phyloP scores from a whole-genome alignment of 2,888 invertebrate species.

The Acrobasis repandana region DNA sequence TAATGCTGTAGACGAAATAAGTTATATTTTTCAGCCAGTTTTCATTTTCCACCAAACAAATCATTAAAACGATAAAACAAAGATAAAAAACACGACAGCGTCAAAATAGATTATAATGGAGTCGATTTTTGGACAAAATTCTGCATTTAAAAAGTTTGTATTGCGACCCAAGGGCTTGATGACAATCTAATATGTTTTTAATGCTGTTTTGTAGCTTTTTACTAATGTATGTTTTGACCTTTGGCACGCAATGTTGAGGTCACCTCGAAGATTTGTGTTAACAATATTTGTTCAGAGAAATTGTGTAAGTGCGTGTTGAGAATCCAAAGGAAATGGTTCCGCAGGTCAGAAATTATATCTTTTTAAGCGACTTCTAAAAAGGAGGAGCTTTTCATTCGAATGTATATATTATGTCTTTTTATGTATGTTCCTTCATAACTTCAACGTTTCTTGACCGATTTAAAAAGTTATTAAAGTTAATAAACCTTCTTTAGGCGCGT shows the following conservation, averaged over 20 bases:
- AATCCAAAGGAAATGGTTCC: not conserved
- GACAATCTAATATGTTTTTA: conserved; percentile 32
- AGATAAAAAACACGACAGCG: conserved; percentile 2
- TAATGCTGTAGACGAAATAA: too few relatives aligned
- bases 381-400: too few relatives aligned
- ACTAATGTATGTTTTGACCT: conserved; percentile 19
- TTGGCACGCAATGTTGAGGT: conserved; percentile 9
- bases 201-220: conserved; percentile 24
- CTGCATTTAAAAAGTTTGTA: conserved; percentile 5
- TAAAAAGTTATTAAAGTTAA: too few relatives aligned
- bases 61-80: not conserved
- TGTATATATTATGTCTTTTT: too few relatives aligned
- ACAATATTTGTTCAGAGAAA: not conserved
- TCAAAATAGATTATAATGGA: conserved; percentile 2
- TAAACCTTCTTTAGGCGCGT: too few relatives aligned
- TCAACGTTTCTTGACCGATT: too few relatives aligned
- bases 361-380: too few relatives aligned
- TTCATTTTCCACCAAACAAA: not conserved
- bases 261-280: not conserved
- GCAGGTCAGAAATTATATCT: too few relatives aligned
- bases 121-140: conserved; percentile 5
- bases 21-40: too few relatives aligned
- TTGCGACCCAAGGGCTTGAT: conserved; percentile 25
- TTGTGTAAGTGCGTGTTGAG: not conserved
- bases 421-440: too few relatives aligned